Base-by-base conservation (phyloP, 1,140 invertebrate genomes). In the Tetraneura akinire region DNA sequence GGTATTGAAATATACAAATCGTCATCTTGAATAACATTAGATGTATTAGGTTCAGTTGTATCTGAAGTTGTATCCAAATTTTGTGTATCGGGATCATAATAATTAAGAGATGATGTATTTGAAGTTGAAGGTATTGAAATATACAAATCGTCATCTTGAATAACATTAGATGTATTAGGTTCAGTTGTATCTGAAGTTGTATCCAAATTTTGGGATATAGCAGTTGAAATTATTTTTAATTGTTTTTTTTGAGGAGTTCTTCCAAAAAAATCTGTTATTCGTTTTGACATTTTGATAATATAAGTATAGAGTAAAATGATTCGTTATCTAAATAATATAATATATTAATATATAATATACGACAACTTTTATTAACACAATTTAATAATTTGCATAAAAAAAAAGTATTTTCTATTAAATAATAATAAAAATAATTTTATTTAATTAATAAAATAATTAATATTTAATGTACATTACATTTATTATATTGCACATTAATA, bases 231-330 rank as follows among this genome's bases (percentile, higher is more conserved):
- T 62, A 62, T 29, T 62, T 62, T 62, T 29, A 62, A 29, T 62
- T 62, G 60, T 29, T 62, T 62, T 29, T 29, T 18, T 62, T 62
- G 23, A 26, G 26, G 60, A 29, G 26, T 29, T 29, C 29, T 62
- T 62, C 29, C 11, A 62, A 62, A 62, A 62, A 16, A 62, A 32
- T 62, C 60, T 29, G 60, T 62, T 29, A 62, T 62, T 11, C 26
- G 60, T 62, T 62, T 62, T 26, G 60, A 26, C 26, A 62, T 62
- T 62, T 62, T 51, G 16, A 51, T n/a, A n/a, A n/a, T n/a, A n/a
- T n/a, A n/a, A n/a, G n/a, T n/a, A n/a, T n/a, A n/a, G n/a, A n/a
- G n/a, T n/a, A n/a, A n/a, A n/a, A n/a, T n/a, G n/a, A n/a, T n/a
- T n/a, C n/a, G n/a, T n/a, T n/a, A n/a, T n/a, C n/a, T n/a, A n/a